Conservation (phyloP, 2,113 vertebrate species). For the Otis tarda region DNA sequence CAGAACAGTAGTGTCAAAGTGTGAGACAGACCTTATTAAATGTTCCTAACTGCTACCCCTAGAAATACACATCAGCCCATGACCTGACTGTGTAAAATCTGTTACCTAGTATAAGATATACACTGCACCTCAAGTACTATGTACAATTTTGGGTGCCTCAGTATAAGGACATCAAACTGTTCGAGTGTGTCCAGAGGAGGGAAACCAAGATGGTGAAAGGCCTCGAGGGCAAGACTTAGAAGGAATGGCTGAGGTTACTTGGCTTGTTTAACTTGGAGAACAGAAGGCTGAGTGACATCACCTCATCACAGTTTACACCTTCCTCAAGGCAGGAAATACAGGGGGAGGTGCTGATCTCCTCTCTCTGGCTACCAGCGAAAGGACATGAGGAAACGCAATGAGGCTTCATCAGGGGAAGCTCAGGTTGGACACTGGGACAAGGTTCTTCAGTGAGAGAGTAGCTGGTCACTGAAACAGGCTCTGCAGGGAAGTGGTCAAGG, state of each 20-base stretch:
- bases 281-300: background rate
- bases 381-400: background rate
- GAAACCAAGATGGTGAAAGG: background rate
- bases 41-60: background rate
- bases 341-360: background rate
- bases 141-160: rapidly evolving
- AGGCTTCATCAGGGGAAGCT: background rate
- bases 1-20: background rate
- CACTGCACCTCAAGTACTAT: background rate
- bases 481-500: background rate
- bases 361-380: background rate
- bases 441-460: background rate
- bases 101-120: background rate
- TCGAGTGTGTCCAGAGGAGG: background rate
- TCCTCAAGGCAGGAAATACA: rapidly evolving
- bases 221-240: rapidly evolving
- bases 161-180: background rate
- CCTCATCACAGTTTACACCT: background rate
- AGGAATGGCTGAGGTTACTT: background rate
- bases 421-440: background rate
- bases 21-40: background rate
- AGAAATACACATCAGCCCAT: background rate
- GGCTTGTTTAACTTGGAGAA: background rate
- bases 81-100: background rate
- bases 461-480: background rate